Conservation (phyloP, 92 coral and sea anemone species). For the Ricordea florida region DNA sequence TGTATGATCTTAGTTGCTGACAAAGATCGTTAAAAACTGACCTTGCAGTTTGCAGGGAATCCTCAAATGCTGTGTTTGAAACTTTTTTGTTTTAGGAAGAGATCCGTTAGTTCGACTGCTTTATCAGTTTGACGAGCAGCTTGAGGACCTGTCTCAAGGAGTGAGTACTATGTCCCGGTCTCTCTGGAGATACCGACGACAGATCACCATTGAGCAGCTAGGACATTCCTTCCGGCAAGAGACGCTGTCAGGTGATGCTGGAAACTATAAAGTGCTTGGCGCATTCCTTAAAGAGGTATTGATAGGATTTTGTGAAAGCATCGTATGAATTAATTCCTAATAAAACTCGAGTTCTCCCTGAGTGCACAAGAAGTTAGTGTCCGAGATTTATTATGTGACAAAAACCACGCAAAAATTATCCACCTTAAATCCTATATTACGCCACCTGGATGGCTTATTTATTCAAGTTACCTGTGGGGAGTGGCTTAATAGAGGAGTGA, state of each 20-base stretch:
- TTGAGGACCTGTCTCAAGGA: slow-evolving; percentile 28
- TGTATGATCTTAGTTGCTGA: too few species aligned
- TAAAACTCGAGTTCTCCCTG: too few species aligned
- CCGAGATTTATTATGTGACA: too few species aligned
- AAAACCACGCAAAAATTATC: too few species aligned
- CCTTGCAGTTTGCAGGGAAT: neutral
- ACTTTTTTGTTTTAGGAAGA: slow-evolving; percentile 28
- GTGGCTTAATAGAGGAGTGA: too few species aligned
- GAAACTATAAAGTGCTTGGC: slow-evolving; percentile 31
- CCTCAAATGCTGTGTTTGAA: neutral
- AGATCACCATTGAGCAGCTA: slow-evolving; percentile 64
- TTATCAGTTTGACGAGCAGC: slow-evolving; percentile 60
- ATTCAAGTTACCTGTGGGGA: too few species aligned
- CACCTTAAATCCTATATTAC: too few species aligned
- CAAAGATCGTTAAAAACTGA: neutral
- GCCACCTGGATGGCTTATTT: too few species aligned
- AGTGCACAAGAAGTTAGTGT: too few species aligned
- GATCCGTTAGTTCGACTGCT: slow-evolving; percentile 67
- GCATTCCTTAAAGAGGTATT: slow-evolving; percentile 70
- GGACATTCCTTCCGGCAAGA: slow-evolving; percentile 54
- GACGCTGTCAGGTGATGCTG: slow-evolving; percentile 20
- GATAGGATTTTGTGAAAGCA: too few species aligned
- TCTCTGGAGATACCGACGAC: slow-evolving; percentile 73
- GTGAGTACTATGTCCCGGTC: slow-evolving; percentile 29
- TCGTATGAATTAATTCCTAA: too few species aligned